phyloP scores from a whole-genome alignment of 2,797 vertebrate species.

The Labroides dimidiatus region DNA sequence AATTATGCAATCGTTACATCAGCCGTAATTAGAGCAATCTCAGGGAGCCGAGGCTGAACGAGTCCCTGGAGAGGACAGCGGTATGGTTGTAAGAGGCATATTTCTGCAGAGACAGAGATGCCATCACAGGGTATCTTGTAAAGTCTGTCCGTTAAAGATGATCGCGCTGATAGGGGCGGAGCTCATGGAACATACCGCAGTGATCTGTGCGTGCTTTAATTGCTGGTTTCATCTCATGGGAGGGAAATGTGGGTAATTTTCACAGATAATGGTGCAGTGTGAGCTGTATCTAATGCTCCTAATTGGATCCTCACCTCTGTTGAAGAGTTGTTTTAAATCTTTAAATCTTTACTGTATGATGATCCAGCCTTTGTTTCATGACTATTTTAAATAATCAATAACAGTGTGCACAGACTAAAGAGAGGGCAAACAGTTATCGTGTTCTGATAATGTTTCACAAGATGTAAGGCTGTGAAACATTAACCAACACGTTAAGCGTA shows the following conservation, averaged over 20 bases:
- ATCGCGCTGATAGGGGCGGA: constrained; percentile 43
- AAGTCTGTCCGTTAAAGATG: constrained; percentile 57
- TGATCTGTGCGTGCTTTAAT: constrained; percentile 52
- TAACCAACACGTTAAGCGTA: too few relatives aligned
- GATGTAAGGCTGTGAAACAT: neutral
- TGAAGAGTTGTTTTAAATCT: constrained; percentile 44
- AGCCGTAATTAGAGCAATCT: constrained; percentile 60
- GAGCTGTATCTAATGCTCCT: constrained; percentile 24
- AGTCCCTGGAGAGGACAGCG: constrained; percentile 45
- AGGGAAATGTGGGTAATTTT: constrained; percentile 48
- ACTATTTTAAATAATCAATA: neutral
- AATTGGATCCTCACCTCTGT: constrained; percentile 47
- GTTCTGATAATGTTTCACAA: neutral
- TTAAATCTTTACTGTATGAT: constrained; percentile 31
- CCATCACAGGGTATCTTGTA: constrained; percentile 41
- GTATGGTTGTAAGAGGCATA: constrained; percentile 32
- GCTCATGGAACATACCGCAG: constrained; percentile 39
- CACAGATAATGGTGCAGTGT: constrained; percentile 31
- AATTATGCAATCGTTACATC: constrained; percentile 69
- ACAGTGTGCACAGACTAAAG: neutral
- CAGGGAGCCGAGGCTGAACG: constrained; percentile 32
- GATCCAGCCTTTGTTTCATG: neutral
- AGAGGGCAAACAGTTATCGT: neutral
- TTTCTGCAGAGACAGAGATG: constrained; percentile 36
- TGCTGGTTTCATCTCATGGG: constrained; percentile 44